These are phyloP conservation scores for Scortum barcoo DNA, from an alignment of 2,113 vertebrate species.

Conservation along the genomic window DNA sequence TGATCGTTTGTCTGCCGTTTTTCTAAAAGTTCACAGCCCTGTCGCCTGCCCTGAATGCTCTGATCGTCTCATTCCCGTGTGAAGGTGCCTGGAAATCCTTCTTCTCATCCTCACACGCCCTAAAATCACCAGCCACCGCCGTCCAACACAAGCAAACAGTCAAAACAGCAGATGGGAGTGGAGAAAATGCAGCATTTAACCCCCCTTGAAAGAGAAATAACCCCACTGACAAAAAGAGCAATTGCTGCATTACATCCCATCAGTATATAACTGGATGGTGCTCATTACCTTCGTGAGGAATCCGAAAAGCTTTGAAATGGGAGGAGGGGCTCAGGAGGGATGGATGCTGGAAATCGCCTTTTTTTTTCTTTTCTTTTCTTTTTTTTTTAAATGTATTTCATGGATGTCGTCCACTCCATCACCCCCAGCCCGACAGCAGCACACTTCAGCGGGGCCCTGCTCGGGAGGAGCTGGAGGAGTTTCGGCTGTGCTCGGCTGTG, in stretches of 20 bases:
- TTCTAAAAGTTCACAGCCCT: neutral
- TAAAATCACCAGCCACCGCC: conserved; percentile 1
- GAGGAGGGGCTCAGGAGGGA: conserved; percentile 60
- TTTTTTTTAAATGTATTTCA: too few species aligned
- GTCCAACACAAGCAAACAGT: conserved; percentile 24
- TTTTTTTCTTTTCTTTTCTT: conserved; percentile 21
- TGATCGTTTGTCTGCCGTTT: neutral
- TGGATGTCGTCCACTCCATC: conserved; percentile 41
- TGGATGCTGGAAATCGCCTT: neutral
- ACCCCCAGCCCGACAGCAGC: conserved; percentile 47
- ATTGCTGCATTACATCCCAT: neutral
- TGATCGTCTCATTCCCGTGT: neutral
- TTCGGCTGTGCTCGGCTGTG: conserved; percentile 67
- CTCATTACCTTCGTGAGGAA: conserved; percentile 71
- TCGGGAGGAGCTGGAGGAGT: conserved; percentile 51
- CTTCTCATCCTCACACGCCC: conserved; percentile 47
- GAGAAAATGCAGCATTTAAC: conserved; percentile 75
- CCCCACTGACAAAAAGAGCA: neutral
- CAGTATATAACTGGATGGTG: conserved; percentile 40
- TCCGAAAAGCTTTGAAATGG: conserved; percentile 43
- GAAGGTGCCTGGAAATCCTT: neutral
- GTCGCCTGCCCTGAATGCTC: neutral
- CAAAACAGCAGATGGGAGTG: conserved; percentile 35
- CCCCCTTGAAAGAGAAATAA: neutral
- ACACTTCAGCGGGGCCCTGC: conserved; percentile 53